Percentiles rank a stretch among this genome's conserved stretches.
phyloP scores from a whole-genome alignment of 2,888 invertebrate species.

The Cyaniris semiargus region DNA sequence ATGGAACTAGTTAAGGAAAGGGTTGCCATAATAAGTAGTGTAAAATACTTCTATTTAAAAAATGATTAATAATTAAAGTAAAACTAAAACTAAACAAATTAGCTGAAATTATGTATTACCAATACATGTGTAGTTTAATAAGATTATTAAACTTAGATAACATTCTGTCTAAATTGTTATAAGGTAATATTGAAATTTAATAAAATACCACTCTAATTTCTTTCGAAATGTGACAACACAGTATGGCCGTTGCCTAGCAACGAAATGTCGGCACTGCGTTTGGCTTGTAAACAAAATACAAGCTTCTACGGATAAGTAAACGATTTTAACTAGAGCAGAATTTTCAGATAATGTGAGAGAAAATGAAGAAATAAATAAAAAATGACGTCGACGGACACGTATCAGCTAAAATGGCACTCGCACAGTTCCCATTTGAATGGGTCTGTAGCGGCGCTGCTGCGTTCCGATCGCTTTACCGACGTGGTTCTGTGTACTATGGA shows the following conservation, averaged over 20 bases:
- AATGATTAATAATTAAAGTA: neutral
- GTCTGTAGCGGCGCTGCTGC: conserved; percentile 87
- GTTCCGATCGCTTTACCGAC: conserved; percentile 90
- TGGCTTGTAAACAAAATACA: conserved; percentile 8
- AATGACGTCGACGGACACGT: conserved; percentile 85
- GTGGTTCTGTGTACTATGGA: conserved; percentile 89
- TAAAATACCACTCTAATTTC: neutral
- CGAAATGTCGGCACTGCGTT: neutral
- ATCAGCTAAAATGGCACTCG: conserved; percentile 94
- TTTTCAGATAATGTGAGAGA: conserved; percentile 34
- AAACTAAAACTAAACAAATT: neutral
- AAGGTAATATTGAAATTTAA: neutral
- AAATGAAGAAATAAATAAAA: conserved; percentile 43
- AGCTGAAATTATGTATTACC: too few relatives aligned
- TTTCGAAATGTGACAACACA: neutral
- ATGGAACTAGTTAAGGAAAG: neutral
- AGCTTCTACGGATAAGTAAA: neutral
- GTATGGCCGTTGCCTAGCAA: neutral
- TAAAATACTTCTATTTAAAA: neutral
- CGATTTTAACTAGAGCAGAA: neutral
- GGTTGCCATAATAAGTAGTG: neutral
- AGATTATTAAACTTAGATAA: neutral
- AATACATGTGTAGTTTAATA: neutral
- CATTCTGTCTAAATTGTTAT: neutral
- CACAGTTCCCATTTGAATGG: conserved; percentile 90